Evolutionary conservation across 1,140 invertebrate genomes (phyloP).

Genomic region (Portunus trituberculatus): DNA sequence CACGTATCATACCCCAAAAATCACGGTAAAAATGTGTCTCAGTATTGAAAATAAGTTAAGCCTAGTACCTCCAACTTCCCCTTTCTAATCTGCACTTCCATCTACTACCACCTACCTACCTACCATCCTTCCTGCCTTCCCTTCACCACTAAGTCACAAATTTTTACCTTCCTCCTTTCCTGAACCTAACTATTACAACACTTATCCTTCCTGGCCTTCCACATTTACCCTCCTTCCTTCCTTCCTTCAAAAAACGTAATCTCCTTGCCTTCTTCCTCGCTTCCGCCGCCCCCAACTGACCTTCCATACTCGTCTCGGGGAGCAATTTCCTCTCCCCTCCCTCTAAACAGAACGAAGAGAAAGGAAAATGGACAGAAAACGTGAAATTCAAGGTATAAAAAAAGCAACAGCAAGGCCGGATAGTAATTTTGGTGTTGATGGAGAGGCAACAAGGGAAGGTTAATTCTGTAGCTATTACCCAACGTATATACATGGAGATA

Average conservation of each 20-base stretch:
- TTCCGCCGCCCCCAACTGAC: background rate
- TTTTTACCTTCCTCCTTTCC: no score
- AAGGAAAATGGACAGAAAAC: background rate
- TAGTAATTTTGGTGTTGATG: background rate
- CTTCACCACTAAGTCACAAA: background rate
- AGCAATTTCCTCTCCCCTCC: background rate
- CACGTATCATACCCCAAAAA: no score
- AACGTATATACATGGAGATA: background rate
- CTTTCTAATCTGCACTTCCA: background rate
- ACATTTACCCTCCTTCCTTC: no score
- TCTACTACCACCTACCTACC: background rate
- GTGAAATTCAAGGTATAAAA: background rate
- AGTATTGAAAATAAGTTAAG: no score
- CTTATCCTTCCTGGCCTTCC: no score
- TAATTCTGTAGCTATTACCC: background rate
- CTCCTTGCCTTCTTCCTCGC: no score
- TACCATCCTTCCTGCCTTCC: background rate
- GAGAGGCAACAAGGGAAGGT: background rate
- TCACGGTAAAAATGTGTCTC: no score
- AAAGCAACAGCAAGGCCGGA: background rate
- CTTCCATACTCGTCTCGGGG: background rate
- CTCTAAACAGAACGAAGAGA: background rate
- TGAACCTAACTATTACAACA: no score
- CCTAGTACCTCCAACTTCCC: background rate
- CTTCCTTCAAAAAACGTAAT: no score